Base-by-base conservation (phyloP, 2,113 vertebrate genomes). In the Grantiella picta region DNA sequence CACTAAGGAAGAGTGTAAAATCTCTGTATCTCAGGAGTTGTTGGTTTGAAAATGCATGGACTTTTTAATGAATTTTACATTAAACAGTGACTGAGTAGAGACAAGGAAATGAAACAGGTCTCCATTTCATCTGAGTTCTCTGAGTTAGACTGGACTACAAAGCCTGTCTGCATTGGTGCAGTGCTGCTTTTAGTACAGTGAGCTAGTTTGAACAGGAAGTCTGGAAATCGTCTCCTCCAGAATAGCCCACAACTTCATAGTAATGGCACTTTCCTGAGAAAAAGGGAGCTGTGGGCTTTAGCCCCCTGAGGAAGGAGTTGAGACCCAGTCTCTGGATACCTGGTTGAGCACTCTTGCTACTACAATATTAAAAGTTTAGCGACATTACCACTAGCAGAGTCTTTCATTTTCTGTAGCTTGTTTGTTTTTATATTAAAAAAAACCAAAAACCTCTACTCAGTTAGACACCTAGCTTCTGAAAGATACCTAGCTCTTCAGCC, bases 91-190 rank as follows among this genome's bases (percentile, higher is more conserved):
- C 93, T 90, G 69, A 10, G 12, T 75, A 89, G 84, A 89, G 93
- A 96, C 87, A 93, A 84, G 92, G 95, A 96, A 96, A 96, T 94
- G 90, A 95, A 96, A 86, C 96, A 96, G 93, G 84, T 87, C 96
- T 91, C 90, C 65, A 64, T 90, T 92, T 93, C 95, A 89, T 82
- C 56, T 16, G 69, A 91, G 36, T 82, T 83, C 72, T 73, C 56
- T 59, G 20, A 80, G 80, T 91, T 86, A 92, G 49, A 28, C 60
- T 70, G 60, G 61, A 95, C 84, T 96, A 95, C 92, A 95, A 95
- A 96, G 96, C 56, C 63, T 82, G 93, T 89, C 90, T 92, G 69
- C 92, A 22, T 29, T 89, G 90, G 93, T 89, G 86, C 53, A 42
- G 2, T 78, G 81, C 81, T 78, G 61, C 65, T 91, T 68, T 81